Percentiles rank a stretch among this genome's conserved stretches.
Conservation (phyloP, 2,888 invertebrate species). For the Caprella mutica region DNA sequence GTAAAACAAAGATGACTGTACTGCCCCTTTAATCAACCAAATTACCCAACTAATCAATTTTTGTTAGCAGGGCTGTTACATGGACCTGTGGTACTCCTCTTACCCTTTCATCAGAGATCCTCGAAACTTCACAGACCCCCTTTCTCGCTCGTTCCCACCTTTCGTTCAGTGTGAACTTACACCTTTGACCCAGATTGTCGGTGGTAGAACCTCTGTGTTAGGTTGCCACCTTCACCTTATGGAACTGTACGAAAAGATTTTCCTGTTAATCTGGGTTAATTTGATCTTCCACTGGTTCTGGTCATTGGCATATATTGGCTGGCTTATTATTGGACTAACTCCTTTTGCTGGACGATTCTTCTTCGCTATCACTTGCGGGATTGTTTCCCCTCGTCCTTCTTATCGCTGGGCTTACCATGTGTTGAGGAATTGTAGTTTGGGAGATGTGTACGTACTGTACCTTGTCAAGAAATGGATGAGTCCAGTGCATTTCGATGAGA, state of each 20-base stretch:
- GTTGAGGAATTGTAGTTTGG: neutral
- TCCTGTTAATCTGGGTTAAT: neutral
- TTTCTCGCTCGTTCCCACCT: slow-evolving; percentile 1
- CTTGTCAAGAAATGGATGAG: slow-evolving; percentile 11
- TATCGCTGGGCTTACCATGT: neutral
- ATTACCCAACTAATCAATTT: too few species aligned
- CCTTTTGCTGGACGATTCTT: neutral
- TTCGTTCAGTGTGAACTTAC: neutral
- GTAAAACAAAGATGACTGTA: too few species aligned
- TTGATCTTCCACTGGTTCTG: neutral
- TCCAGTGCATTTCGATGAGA: neutral
- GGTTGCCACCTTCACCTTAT: slow-evolving; percentile 4
- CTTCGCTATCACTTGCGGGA: neutral
- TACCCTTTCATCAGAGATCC: too few species aligned
- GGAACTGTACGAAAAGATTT: slow-evolving; percentile 3
- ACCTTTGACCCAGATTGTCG: neutral
- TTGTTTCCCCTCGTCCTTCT: neutral
- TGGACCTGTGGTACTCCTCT: neutral
- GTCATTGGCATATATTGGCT: neutral
- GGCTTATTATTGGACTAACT: neutral
- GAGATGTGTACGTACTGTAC: slow-evolving; percentile 1
- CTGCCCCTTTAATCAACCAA: too few species aligned
- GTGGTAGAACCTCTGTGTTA: neutral
- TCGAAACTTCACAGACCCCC: neutral
- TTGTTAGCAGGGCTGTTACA: neutral